Evolutionary conservation across 2,797 vertebrate species (phyloP), one percentile per base, ranked within the genome.

Genomic region (Spea hammondii): DNA sequence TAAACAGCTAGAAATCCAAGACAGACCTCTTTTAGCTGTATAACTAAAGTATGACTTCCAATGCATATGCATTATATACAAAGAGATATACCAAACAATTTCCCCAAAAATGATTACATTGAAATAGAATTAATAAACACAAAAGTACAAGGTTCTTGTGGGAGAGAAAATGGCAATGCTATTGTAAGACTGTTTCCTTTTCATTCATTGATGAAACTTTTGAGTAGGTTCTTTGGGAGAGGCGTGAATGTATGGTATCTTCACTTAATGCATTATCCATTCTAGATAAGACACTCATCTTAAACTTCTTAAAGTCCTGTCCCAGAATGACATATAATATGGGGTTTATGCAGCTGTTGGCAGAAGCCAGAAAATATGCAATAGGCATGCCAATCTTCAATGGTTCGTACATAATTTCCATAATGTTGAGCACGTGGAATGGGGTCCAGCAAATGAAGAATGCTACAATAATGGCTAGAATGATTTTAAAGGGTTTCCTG

Each of bases 321-420:
- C 95, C 95, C 86, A 96, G 89, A 84, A 99, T 98, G 53, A 98
- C 96, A 0, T 99, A 99, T 48, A 99, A 86, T 45, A 99, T 87
- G 0, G 97, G 97, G 85, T 99, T 99, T 84, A 98, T 91, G 85
- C 96, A 97, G 86, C 97, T 99, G 90, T 97, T 99, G 48, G 95
- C 90, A 0, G 93, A 90, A 0, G 96, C 96, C 0, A 97, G 70
- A 0, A 92, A 93, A 0, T 86, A 88, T 47, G 93, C 93, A 10
- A 95, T 84, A 0, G 92, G 91, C 57, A 95, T 17, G 1, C 93
- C 91, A n/a, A 87, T 84, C 65, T 87, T 44, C 12, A 95, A 83
- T 0, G 91, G 66, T 0, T 77, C 65, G 1, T 2, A 47, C 91
- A 75, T 0, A 47, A 91, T 85, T 84, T 97, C 95, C 74, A 95